A percentile compares a stretch with the other conserved stretches of the same genome.
Conservation (phyloP, 1,140 invertebrate species). For the Euglossa dilemma region DNA sequence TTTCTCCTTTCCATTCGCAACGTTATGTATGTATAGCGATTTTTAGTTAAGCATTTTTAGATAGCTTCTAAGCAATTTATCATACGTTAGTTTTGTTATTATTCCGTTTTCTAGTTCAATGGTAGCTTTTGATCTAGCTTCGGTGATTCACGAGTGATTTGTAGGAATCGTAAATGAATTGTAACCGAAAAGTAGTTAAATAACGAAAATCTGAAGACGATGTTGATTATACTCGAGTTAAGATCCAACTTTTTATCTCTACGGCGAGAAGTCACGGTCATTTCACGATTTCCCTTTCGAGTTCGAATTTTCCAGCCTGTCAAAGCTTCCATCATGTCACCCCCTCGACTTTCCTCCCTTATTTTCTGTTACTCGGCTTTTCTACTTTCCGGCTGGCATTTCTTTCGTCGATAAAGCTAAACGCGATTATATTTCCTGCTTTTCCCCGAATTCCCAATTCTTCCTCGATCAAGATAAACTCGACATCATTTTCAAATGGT, state of each 20-base stretch:
- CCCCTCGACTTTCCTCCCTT: slow-evolving; percentile 8
- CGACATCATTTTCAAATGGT: not conserved
- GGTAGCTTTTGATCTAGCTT: not conserved
- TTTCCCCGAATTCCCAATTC: not conserved
- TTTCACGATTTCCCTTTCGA: slow-evolving; percentile 21
- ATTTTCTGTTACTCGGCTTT: slow-evolving; percentile 13
- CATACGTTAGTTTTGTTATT: too few species aligned
- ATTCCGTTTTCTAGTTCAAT: too few species aligned
- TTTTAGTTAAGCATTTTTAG: too few species aligned
- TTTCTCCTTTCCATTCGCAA: too few species aligned
- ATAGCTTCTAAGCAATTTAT: too few species aligned
- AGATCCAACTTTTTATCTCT: not conserved
- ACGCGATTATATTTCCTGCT: not conserved
- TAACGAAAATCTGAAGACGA: not conserved
- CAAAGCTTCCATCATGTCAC: not conserved
- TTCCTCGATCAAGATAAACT: not conserved
- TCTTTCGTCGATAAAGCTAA: not conserved
- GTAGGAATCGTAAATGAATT: too few species aligned
- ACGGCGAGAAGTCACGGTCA: not conserved
- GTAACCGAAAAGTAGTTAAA: too few species aligned
- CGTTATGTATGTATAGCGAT: too few species aligned
- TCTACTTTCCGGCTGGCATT: not conserved
- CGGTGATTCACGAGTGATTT: not conserved
- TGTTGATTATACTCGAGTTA: too few species aligned
- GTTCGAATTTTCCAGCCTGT: slow-evolving; percentile 39